Percentiles rank a stretch among this genome's conserved stretches.
phyloP scores from a whole-genome alignment of 2,888 invertebrate species.

The Keiferia lycopersicella region DNA sequence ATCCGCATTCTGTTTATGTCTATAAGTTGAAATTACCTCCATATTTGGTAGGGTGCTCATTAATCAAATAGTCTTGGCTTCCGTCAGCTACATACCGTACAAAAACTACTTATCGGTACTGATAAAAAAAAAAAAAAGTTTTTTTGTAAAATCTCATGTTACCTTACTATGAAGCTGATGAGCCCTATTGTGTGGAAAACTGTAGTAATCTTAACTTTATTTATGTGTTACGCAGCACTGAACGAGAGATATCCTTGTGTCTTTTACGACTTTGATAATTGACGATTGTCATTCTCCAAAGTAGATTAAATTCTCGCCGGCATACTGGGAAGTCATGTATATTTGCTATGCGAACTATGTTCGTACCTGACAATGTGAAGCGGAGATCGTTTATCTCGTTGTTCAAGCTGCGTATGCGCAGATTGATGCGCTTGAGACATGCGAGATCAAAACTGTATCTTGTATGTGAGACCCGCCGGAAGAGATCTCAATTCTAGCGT shows the following conservation, averaged over 20 bases:
- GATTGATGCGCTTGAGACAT: conserved; percentile 1
- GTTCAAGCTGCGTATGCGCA: neutral
- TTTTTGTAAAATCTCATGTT: neutral
- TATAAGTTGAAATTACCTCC: neutral
- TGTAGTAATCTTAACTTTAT: neutral
- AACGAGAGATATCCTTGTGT: conserved; percentile 21
- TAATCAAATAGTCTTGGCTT: neutral
- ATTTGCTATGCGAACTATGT: conserved; percentile 1
- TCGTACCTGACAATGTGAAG: conserved; percentile 6
- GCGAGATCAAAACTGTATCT: neutral
- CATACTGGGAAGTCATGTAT: neutral
- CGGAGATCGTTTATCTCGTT: neutral
- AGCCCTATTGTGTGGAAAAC: conserved; percentile 20
- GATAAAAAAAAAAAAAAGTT: neutral
- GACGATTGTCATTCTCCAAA: conserved; percentile 8
- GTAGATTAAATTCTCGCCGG: conserved; percentile 2
- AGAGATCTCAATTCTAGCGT: no score
- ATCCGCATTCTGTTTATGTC: neutral
- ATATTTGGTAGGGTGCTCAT: neutral
- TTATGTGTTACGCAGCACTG: conserved; percentile 1
- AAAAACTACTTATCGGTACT: neutral
- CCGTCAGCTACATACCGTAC: neutral
- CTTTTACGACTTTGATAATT: conserved; percentile 10
- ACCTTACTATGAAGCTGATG: neutral
- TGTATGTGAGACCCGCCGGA: no score